Conservation (phyloP, 1,140 invertebrate genomes). For the Procambarus virginalis region DNA sequence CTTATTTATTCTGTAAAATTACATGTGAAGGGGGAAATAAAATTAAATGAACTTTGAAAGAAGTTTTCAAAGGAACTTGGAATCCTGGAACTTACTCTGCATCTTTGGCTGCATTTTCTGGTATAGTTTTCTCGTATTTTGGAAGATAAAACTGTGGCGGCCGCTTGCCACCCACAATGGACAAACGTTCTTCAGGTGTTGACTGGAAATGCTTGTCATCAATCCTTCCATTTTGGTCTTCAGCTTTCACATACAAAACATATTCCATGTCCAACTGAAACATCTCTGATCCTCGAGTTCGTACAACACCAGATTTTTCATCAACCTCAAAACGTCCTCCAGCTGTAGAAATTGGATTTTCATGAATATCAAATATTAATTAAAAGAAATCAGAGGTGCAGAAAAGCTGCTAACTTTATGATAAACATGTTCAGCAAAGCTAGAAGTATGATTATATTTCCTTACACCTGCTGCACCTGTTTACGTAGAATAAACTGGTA, state of each 20-base stretch:
- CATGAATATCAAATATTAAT: background rate
- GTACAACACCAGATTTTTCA: constrained; percentile 93
- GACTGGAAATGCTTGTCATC: constrained; percentile 92
- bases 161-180: constrained; percentile 93
- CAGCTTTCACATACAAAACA: constrained; percentile 94
- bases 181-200: constrained; percentile 91
- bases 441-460: no score
- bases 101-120: constrained; percentile 96
- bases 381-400: no score
- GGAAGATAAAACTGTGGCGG: constrained; percentile 96
- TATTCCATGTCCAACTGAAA: constrained; percentile 97
- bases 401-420: no score
- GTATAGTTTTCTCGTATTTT: constrained; percentile 94
- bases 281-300: constrained; percentile 90
- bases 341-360: constrained; percentile 74
- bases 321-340: constrained; percentile 90
- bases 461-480: no score
- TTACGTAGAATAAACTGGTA: no score
- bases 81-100: constrained; percentile 85
- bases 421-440: no score
- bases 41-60: no score
- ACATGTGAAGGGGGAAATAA: no score
- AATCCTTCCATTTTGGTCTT: constrained; percentile 93
- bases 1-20: no score
- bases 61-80: no score